Evolutionary conservation across 2,797 vertebrate species (phyloP), one percentile per base, ranked within the genome.

Genomic region (Neosilurus mollespiculum): DNA sequence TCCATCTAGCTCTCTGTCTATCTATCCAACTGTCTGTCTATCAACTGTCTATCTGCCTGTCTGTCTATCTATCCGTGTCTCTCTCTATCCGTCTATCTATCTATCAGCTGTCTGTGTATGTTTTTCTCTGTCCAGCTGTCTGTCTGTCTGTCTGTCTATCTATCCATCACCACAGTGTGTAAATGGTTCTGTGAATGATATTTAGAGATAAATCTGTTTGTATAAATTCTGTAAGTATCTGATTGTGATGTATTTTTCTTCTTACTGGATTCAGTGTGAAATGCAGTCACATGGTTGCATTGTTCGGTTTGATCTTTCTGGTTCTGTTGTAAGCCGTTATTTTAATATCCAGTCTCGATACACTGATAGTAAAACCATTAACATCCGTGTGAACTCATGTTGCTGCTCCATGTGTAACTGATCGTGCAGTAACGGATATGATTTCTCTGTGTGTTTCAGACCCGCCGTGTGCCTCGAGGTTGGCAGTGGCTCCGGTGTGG

Each of bases 401-500:
- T 73, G 30, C 22, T 9, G 12, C 11, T 20, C 1, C 18, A 0
- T 22, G 18, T 70, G 69, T 9, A 51, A n/a, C 37, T 71, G 69
- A 51, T 71, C 34, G 15, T 16, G 49, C n/a, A 53, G 43, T 51
- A 24, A 51, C 3, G 11, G 49, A 53, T 53, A 8, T 56, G 59
- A 5, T 18, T 37, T 24, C 4, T 85, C 10, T 49, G 0, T 86
- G 20, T 87, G 66, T 73, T 78, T 12, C 54, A 95, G 95, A 22
- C 94, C 94, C 0, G 70, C 81, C 2, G 93, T 98, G 87, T 98
- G 96, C 89, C 86, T 99, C 87, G 98, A 99, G 91, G 96, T 99
- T 62, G 98, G 97, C 81, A 95, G 94, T 10, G 98, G 98, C 0
- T 99, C 98, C 4, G 98, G 98, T 9, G 95, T 96, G 59, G 95